Base-by-base conservation (phyloP, 2,797 vertebrate genomes). In the Bovichtus diacanthus region DNA sequence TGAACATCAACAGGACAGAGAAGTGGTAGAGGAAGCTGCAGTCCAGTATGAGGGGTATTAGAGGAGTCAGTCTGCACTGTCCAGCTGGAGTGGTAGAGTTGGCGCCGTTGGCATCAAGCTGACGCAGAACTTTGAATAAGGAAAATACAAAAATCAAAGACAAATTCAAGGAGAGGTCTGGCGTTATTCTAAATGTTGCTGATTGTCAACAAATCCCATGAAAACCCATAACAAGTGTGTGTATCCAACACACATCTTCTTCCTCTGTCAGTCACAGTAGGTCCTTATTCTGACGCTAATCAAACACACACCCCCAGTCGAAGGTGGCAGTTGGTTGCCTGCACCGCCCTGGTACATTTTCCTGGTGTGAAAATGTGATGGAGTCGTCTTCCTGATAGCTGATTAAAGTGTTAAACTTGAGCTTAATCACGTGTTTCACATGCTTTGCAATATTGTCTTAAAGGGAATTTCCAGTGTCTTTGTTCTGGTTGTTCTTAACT, bases 1-100 rank as follows among this genome's bases (percentile, higher is more conserved):
- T 99, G 94, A 99, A 99, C 89, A 99, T 93, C 18, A 98, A 88
- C 74, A 95, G 96, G 83, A 99, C 97, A 0, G 96, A 96, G 92
- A 98, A 97, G 90, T 99, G 97, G 0, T 99, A 99, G 77, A 99
- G 96, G 62, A 97, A 97, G 89, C 98, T 98, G 92, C 96, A 97
- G 94, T 99, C 98, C 88, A 97, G 90, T 18, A 99, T 96, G 78
- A 99, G 95, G 43, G 96, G 97, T 38, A 99, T 98, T 64, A 99
- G 95, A 0, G 98, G 98, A 1, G 96, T 96, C 58, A 99, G 94
- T 3, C 98, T 95, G 89, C 98, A 99, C 94, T 98, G 97, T 0
- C 98, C 98, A 0, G 97, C 95, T 0, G 95, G 81, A 0, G 97
- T 97, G 0, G 85, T 89, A 0, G 92, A 92, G 71, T 93, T 95